Evolutionary conservation across 2,797 vertebrate species (phyloP), one percentile per base, ranked within the genome.

Genomic region (Falco peregrinus): DNA sequence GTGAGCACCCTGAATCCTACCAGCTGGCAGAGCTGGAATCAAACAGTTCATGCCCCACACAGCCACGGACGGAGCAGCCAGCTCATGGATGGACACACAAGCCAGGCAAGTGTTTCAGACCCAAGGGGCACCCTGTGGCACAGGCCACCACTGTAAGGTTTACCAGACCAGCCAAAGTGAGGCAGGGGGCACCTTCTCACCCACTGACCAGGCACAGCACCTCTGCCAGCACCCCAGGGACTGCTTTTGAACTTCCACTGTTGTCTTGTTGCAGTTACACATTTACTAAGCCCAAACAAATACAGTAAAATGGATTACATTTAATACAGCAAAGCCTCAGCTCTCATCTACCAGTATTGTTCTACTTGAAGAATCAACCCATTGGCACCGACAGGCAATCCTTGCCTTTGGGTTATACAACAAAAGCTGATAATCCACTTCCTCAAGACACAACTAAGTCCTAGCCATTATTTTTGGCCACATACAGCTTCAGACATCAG

Each of bases 151-250:
- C 21, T 8, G 4, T 4, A 24, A 22, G 39, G 19, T 28, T 31
- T 5, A 18, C 10, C 1, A 2, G 60, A 4, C 10, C 28, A 20
- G 48, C 22, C 0, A 1, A 18, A 31, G 17, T 1, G 1, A 47
- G n/a, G 33, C 9, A 28, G 14, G 28, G 29, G 10, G 60, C n/a
- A 33, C 45, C 37, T 5, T 9, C 12, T 47, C 51, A 11, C 41
- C 71, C 2, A 13, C 60, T 10, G 19, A 5, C 18, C n/a, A 5
- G 5, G 24, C 59, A n/a, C 17, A 45, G 43, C 43, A 45, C 43
- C 53, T 33, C 60, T 18, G 21, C 48, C 53, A 65, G 37, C 43
- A 35, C n/a, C 33, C 54, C 3, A 1, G 16, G 31, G 35, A 20
- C 5, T 3, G 48, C 67, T 33, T 24, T 9, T 35, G 29, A 17